These are phyloP conservation scores for Parazoanthus darwini DNA, from an alignment of 92 coral and sea anemone species.

Conservation along the genomic window DNA sequence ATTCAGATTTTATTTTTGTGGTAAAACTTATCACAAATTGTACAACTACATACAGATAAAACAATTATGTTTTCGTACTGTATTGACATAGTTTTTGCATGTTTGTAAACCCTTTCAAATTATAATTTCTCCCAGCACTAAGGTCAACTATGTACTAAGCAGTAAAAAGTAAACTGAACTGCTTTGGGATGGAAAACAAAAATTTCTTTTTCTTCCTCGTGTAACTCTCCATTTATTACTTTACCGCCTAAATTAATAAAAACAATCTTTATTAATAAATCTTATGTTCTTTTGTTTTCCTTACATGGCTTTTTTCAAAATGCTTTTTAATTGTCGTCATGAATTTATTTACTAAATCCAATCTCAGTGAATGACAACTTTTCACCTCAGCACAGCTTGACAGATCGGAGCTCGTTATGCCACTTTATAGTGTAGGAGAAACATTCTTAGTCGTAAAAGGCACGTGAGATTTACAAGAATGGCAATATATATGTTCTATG, in stretches of 20 bases:
- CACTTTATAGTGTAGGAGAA: not conserved
- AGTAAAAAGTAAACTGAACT: not conserved
- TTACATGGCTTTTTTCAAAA: constrained; percentile 11
- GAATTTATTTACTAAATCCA: constrained; percentile 30
- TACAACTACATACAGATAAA: not conserved
- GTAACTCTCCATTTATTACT: not conserved
- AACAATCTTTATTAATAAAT: constrained; percentile 18
- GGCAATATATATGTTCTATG: constrained; percentile 69
- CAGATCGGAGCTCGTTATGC: not conserved
- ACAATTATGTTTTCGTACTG: not conserved
- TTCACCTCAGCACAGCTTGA: constrained; percentile 6
- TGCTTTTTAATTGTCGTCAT: constrained; percentile 34
- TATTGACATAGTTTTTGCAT: not conserved
- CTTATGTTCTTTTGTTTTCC: constrained; percentile 1
- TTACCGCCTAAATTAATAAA: constrained; percentile 14
- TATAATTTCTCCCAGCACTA: not conserved
- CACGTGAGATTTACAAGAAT: constrained; percentile 13
- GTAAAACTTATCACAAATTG: not conserved
- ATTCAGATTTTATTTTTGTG: not conserved
- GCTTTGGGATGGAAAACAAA: not conserved
- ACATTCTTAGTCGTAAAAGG: not conserved
- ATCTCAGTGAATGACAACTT: constrained; percentile 5
- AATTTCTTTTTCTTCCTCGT: not conserved
- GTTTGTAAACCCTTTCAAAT: not conserved
- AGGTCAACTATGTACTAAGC: not conserved